Percentiles rank a stretch among this genome's conserved stretches.
These are phyloP conservation scores for Arrhamphus sclerolepis DNA, from an alignment of 2,797 vertebrate genomes.

Conservation along the genomic window DNA sequence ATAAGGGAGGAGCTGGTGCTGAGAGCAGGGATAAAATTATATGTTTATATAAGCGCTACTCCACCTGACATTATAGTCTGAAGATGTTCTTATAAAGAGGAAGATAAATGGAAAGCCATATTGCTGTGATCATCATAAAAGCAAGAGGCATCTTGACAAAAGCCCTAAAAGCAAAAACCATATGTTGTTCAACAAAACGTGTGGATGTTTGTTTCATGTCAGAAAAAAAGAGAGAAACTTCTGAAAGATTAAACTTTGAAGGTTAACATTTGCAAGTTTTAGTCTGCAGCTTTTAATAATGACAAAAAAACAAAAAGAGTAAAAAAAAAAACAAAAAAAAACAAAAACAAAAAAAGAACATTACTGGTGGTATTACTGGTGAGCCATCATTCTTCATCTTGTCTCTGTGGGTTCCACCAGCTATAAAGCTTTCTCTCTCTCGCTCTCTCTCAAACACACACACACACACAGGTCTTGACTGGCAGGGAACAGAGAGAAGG, in stretches of 20 bases:
- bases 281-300: conserved; percentile 61
- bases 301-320: conserved; percentile 61
- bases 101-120: conserved; percentile 42
- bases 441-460: conserved; percentile 4
- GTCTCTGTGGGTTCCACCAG: conserved; percentile 70
- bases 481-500: conserved; percentile 70
- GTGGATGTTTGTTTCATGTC: background rate
- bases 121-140: conserved; percentile 40
- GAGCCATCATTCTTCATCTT: conserved; percentile 66
- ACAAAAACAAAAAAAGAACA: no score
- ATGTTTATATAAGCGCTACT: conserved; percentile 57
- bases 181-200: conserved; percentile 14
- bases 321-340: conserved; percentile 51
- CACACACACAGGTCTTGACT: conserved; percentile 78
- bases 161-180: conserved; percentile 27
- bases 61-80: conserved; percentile 30
- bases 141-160: conserved; percentile 26
- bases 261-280: conserved; percentile 53
- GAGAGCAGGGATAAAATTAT: conserved; percentile 50
- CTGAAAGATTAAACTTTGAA: conserved; percentile 22
- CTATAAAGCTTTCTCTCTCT: conserved; percentile 75
- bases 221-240: conserved; percentile 10
- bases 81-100: conserved; percentile 47
- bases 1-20: conserved; percentile 60
- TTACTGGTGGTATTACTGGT: conserved; percentile 64